Percentiles rank a stretch among this genome's conserved stretches.
phyloP scores from a whole-genome alignment of 2,797 vertebrate species.

The Pipistrellus kuhlii region DNA sequence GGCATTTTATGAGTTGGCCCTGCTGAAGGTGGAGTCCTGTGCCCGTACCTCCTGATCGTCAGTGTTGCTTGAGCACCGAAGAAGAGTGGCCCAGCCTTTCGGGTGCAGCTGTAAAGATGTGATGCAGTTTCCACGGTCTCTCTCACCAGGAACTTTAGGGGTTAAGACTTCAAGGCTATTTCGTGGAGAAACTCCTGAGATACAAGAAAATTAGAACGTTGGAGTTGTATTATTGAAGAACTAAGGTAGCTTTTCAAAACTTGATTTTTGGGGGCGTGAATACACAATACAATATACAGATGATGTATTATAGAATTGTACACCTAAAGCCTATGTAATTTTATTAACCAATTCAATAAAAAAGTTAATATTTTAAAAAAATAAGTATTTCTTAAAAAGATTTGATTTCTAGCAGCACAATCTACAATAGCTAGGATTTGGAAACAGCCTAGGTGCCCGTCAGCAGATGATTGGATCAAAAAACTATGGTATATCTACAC shows the following conservation, averaged over 20 bases:
- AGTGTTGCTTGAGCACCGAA: constrained; percentile 98
- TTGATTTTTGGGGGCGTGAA: not conserved
- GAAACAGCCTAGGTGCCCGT: too few species aligned
- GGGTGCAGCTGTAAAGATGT: constrained; percentile 98
- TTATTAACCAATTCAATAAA: not conserved
- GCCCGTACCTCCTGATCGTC: constrained; percentile 96
- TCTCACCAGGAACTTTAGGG: constrained; percentile 95
- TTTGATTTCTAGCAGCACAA: not conserved
- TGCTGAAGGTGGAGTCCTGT: not conserved
- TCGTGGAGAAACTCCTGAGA: constrained; percentile 93
- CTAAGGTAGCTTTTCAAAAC: constrained; percentile 35
- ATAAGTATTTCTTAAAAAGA: not conserved
- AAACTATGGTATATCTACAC: too few species aligned
- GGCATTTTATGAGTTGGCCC: not conserved
- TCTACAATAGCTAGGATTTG: too few species aligned
- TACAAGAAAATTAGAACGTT: constrained; percentile 48
- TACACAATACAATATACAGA: not conserved
- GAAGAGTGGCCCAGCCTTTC: constrained; percentile 97
- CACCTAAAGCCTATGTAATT: not conserved
- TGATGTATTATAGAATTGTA: not conserved
- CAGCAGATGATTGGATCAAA: too few species aligned
- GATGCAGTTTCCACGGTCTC: constrained; percentile 98
- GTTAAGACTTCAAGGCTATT: constrained; percentile 99
- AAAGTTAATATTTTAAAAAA: not conserved
- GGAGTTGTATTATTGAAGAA: constrained; percentile 28